Percentiles rank a stretch among this genome's conserved stretches.
Conservation (phyloP, 2,113 vertebrate species). For the Embiotoca jacksoni region DNA sequence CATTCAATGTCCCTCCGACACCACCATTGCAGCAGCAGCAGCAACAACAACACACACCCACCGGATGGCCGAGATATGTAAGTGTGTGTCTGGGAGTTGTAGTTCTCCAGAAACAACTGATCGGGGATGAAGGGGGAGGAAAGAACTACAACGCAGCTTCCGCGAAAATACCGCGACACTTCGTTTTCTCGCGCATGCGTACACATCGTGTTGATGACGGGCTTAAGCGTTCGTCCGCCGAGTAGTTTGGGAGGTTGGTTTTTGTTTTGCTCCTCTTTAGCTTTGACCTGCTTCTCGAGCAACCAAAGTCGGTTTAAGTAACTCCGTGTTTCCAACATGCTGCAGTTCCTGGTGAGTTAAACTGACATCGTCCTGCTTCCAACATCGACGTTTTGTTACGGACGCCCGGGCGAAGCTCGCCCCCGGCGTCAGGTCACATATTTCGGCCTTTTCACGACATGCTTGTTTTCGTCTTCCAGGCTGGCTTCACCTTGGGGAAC, state of each 20-base stretch:
- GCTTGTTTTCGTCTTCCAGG: constrained; percentile 77
- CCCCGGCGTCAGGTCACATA: no score
- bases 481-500: constrained; percentile 96
- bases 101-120: constrained; percentile 45
- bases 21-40: constrained; percentile 78
- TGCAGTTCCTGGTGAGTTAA: constrained; percentile 84
- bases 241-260: not conserved
- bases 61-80: not conserved
- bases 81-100: constrained; percentile 69
- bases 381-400: not conserved
- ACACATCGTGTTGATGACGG: not conserved
- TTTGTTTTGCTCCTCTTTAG: no score
- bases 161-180: not conserved
- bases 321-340: constrained; percentile 64
- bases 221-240: constrained; percentile 9
- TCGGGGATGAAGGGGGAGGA: accelerated
- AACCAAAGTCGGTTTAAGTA: not conserved
- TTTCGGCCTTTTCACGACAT: no score
- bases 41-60: constrained; percentile 40
- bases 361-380: not conserved
- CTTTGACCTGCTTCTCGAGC: not conserved
- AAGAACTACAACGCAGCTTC: constrained; percentile 49
- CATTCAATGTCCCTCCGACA: constrained; percentile 85
- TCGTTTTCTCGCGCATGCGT: constrained; percentile 51
- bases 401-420: constrained; percentile 4